These are phyloP conservation scores for Panurus biarmicus DNA, from an alignment of 2,113 vertebrate genomes.

Conservation along the genomic window DNA sequence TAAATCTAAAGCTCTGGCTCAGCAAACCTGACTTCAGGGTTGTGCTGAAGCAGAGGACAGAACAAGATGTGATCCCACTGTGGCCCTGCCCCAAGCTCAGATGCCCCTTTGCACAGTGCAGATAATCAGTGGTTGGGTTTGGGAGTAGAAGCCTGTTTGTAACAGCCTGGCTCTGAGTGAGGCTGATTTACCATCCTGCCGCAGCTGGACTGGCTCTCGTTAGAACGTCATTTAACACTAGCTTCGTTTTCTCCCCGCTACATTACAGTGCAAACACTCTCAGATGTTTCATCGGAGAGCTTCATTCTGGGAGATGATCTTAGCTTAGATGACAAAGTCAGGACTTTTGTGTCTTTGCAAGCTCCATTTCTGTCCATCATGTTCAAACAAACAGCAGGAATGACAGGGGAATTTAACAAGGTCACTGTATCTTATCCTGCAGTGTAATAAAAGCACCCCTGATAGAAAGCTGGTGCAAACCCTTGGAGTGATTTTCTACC, in stretches of 20 bases:
- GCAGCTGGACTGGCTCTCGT: neutral
- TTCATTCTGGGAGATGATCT: neutral
- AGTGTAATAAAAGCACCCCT: neutral
- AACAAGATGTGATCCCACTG: neutral
- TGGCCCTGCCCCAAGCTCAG: neutral
- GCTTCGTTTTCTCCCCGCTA: neutral
- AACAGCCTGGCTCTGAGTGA: neutral
- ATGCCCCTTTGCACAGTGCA: neutral
- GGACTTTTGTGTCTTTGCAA: neutral
- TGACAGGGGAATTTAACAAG: neutral
- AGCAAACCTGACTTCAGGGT: neutral
- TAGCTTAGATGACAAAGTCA: neutral
- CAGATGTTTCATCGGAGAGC: neutral
- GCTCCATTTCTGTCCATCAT: neutral
- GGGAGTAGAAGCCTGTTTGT: neutral
- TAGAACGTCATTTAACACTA: conserved; percentile 17
- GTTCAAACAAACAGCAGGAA: neutral
- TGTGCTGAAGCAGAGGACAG: neutral
- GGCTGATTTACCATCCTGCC: neutral
- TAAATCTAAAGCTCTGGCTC: neutral
- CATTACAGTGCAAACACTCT: neutral
- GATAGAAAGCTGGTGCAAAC: neutral
- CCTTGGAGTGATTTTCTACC: neutral
- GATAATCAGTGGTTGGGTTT: neutral
- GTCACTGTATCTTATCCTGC: neutral